Conservation (phyloP, 2,888 invertebrate genomes). For the Spatulosminthurus flaviceps region DNA sequence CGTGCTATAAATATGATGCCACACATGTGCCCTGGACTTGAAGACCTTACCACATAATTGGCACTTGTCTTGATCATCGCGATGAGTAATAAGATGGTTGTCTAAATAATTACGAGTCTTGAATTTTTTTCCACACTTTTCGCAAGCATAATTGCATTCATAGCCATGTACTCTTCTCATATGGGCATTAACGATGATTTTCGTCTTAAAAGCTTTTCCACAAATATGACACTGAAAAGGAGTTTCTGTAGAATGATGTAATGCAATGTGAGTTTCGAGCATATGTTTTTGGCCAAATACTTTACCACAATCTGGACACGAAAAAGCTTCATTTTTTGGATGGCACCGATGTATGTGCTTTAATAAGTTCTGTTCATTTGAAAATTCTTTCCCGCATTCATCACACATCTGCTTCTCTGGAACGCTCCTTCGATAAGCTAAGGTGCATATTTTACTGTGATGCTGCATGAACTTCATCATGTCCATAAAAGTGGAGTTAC, state of each 20-base stretch:
- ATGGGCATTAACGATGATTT: not conserved
- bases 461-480: too few species aligned
- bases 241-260: not conserved
- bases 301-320: not conserved
- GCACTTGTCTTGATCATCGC: too few species aligned
- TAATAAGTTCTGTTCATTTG: not conserved
- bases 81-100: too few species aligned
- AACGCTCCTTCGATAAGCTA: too few species aligned
- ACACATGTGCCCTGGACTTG: too few species aligned
- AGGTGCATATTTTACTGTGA: too few species aligned
- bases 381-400: not conserved
- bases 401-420: not conserved
- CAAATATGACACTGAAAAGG: not conserved
- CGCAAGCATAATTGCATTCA: conserved; percentile 1
- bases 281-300: not conserved
- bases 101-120: not conserved
- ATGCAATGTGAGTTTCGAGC: not conserved
- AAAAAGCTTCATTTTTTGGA: not conserved
- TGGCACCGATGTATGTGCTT: not conserved
- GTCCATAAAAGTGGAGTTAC: too few species aligned
- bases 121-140: not conserved
- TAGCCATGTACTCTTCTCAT: not conserved
- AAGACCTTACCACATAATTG: too few species aligned
- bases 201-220: not conserved
- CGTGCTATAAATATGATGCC: too few species aligned